These are phyloP conservation scores for Neoniphon sammara DNA, from an alignment of 2,797 vertebrate genomes.

Conservation along the genomic window DNA sequence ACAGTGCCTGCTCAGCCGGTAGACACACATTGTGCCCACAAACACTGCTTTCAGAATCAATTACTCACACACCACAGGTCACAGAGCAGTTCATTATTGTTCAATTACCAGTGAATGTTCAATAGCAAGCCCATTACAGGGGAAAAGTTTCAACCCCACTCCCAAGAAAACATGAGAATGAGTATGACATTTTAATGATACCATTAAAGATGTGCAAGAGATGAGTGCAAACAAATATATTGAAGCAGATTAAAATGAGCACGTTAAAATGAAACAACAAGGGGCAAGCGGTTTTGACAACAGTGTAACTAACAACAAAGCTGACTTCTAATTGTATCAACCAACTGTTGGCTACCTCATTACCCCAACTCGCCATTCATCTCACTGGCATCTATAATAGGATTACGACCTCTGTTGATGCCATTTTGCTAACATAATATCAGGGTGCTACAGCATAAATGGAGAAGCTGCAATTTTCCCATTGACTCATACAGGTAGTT, in stretches of 20 bases:
- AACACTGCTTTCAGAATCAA: conserved; percentile 77
- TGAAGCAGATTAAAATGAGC: conserved; percentile 46
- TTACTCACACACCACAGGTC: conserved; percentile 79
- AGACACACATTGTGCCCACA: conserved; percentile 69
- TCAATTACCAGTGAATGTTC: conserved; percentile 78
- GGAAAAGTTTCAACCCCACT: conserved; percentile 59
- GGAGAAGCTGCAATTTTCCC: conserved; percentile 16
- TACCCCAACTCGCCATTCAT: conserved; percentile 49
- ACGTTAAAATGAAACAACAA: conserved; percentile 12
- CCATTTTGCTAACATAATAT: conserved; percentile 17
- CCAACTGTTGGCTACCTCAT: conserved; percentile 35
- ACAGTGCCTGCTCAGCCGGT: conserved; percentile 57
- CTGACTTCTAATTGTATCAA: conserved; percentile 57
- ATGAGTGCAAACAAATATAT: conserved; percentile 61
- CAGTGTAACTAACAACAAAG: conserved; percentile 39
- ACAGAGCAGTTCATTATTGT: conserved; percentile 80
- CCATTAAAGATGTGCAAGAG: conserved; percentile 60
- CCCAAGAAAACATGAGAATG: conserved; percentile 63
- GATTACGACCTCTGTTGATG: conserved; percentile 40
- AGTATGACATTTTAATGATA: conserved; percentile 71
- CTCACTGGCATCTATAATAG: conserved; percentile 48
- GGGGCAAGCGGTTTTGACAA: conserved; percentile 20
- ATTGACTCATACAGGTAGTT: conserved; percentile 48
- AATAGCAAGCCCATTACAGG: conserved; percentile 71
- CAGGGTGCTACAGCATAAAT: conserved; percentile 38